Base-by-base conservation (phyloP, 1,140 invertebrate species). In the Linepithema humile region DNA sequence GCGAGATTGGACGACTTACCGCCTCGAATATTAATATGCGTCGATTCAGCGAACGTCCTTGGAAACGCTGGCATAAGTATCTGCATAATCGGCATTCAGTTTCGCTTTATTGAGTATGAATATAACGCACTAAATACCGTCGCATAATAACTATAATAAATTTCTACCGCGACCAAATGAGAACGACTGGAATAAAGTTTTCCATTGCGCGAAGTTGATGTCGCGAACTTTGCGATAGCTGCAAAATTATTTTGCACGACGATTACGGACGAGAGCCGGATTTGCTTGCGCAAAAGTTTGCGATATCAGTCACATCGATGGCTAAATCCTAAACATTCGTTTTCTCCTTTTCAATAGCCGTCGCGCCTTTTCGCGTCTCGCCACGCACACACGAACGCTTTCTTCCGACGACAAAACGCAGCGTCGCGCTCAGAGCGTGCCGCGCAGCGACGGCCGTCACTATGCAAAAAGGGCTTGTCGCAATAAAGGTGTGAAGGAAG, bases 401-500 rank as follows among this genome's bases (percentile, higher is more conserved):
- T 38, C 78, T 82, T 82, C 69, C 75, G 48, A 20, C 64, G 12
- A 67, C 59, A 83, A 82, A 82, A 86, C 83, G 87, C 75, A 90
- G 89, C 85, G 70, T 86, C 87, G 38, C 55, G 67, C 59, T 29
- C 55, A 38, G n/a, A 70, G 70, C 40, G 45, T 35, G 64, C 50
- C 53, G 35, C 64, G 64, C 48, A 43, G 12, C 48, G 45, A 53
- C 70, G 74, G 59, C 57, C 70, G 77, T n/a, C 77, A 74, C 85
- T 84, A 86, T 86, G 88, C 78, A 88, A 84, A 89, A 85, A 83
- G 57, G 88, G 48, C 73, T 77, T 82, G 91, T 93, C 87, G 91
- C 91, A 93, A 93, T 93, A 92, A 92, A 92, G 92, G 89, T 90
- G 91, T 89, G 91, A 92, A 90, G 90, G 91, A 92, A 89, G 89